Conservation (phyloP, 2,888 invertebrate genomes). For the Melikaiella ostensackeni region DNA sequence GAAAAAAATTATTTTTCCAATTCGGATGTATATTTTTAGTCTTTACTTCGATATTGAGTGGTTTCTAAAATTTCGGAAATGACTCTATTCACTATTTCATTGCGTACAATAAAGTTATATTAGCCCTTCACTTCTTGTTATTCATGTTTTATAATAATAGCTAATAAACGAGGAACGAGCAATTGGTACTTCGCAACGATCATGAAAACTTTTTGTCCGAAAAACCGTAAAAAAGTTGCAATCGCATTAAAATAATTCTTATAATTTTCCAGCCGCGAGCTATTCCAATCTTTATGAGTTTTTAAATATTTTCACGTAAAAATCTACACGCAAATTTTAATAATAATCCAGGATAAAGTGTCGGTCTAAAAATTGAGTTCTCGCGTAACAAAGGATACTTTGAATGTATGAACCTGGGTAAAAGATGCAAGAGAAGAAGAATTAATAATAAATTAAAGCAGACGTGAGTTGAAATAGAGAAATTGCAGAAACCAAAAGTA, state of each 20-base stretch:
- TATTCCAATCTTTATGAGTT: conserved; percentile 23
- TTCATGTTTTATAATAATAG: conserved; percentile 29
- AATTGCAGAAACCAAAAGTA: too few relatives aligned
- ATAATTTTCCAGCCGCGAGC: not conserved
- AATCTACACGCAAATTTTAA: conserved; percentile 25
- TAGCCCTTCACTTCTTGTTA: conserved; percentile 33
- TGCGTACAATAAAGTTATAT: conserved; percentile 18
- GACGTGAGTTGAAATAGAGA: too few relatives aligned
- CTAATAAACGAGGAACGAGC: conserved; percentile 30
- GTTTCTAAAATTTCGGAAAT: not conserved
- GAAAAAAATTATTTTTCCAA: too few relatives aligned
- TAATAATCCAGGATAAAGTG: conserved; percentile 4
- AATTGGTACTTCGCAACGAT: conserved; percentile 30
- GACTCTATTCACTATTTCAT: not conserved
- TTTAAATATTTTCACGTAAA: conserved; percentile 12
- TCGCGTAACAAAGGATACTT: not conserved
- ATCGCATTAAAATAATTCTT: conserved; percentile 26
- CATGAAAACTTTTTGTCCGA: conserved; percentile 23
- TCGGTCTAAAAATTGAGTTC: conserved; percentile 3
- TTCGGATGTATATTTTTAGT: too few relatives aligned
- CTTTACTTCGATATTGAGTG: not conserved
- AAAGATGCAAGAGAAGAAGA: too few relatives aligned
- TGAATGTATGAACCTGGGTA: too few relatives aligned
- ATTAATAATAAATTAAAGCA: too few relatives aligned
- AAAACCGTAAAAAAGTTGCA: conserved; percentile 28